Conservation (phyloP, 2,113 vertebrate genomes). For the Pagrus major region DNA sequence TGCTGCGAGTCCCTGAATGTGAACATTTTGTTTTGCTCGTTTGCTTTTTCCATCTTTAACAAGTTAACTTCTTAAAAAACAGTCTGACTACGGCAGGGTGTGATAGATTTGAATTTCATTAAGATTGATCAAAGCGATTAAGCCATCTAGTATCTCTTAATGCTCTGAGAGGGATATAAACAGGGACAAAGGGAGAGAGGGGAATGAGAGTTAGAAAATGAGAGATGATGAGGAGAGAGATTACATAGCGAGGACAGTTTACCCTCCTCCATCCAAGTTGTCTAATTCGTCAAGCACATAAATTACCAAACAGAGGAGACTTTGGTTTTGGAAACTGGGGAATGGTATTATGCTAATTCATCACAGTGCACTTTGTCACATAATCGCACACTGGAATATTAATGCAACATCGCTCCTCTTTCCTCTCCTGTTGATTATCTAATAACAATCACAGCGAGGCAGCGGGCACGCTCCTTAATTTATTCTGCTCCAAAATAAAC, state of each 20-base stretch:
- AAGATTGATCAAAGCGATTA: background rate
- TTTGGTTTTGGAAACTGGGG: slow-evolving; percentile 13
- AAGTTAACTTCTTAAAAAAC: background rate
- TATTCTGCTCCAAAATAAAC: slow-evolving; percentile 34
- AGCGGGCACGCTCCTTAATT: slow-evolving; percentile 15
- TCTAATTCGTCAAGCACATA: slow-evolving; percentile 33
- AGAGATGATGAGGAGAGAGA: background rate
- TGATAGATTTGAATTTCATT: background rate
- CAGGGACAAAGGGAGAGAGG: background rate
- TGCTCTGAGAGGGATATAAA: background rate
- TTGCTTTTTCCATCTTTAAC: background rate
- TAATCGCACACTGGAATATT: slow-evolving; percentile 9
- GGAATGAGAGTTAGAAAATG: background rate
- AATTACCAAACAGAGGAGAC: slow-evolving; percentile 21
- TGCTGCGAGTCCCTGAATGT: background rate
- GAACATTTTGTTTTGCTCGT: background rate
- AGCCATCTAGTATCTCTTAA: background rate
- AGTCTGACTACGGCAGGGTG: background rate
- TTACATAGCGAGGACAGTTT: slow-evolving; percentile 19
- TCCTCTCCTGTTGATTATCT: slow-evolving; percentile 34
- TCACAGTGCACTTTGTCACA: slow-evolving; percentile 27
- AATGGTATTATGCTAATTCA: slow-evolving; percentile 18
- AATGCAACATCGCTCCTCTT: background rate
- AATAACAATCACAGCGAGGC: slow-evolving; percentile 40
- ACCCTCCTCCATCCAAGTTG: background rate